A percentile compares a stretch with the other conserved stretches of the same genome.
phyloP scores from a whole-genome alignment of 1,140 invertebrate species.

The Chironomus tepperi region DNA sequence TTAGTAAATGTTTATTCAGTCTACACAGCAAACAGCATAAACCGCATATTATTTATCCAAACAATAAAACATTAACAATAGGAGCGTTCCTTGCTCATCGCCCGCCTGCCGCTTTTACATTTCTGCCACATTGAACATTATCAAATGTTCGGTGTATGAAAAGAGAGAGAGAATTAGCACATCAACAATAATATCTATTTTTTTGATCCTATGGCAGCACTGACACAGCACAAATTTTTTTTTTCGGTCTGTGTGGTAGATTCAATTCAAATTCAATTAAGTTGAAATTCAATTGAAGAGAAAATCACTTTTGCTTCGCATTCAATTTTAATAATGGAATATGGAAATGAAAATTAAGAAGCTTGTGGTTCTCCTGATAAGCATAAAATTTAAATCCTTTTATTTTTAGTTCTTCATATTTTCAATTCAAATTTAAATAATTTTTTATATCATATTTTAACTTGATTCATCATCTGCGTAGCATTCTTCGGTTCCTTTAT shows the following conservation, averaged over 20 bases:
- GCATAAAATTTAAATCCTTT: neutral
- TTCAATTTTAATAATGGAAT: neutral
- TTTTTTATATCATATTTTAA: neutral
- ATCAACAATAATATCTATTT: constrained; percentile 20
- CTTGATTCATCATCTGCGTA: neutral
- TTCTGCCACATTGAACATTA: neutral
- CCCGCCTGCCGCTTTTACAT: neutral
- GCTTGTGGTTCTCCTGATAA: neutral
- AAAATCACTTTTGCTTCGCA: neutral
- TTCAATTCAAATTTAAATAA: neutral
- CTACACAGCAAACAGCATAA: constrained; percentile 16
- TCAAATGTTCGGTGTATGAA: neutral
- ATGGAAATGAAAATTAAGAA: neutral
- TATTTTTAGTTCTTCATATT: neutral
- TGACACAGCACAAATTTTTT: neutral
- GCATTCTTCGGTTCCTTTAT: neutral
- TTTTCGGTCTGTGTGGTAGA: neutral
- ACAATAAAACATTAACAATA: constrained; percentile 19
- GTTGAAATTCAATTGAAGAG: neutral
- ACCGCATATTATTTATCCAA: constrained; percentile 21
- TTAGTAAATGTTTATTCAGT: constrained; percentile 18
- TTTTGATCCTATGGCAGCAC: neutral
- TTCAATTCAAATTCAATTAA: neutral
- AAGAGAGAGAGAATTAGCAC: neutral
- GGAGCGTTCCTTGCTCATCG: neutral